These are phyloP conservation scores for Pocota personata DNA, from an alignment of 2,888 invertebrate genomes.

Conservation along the genomic window DNA sequence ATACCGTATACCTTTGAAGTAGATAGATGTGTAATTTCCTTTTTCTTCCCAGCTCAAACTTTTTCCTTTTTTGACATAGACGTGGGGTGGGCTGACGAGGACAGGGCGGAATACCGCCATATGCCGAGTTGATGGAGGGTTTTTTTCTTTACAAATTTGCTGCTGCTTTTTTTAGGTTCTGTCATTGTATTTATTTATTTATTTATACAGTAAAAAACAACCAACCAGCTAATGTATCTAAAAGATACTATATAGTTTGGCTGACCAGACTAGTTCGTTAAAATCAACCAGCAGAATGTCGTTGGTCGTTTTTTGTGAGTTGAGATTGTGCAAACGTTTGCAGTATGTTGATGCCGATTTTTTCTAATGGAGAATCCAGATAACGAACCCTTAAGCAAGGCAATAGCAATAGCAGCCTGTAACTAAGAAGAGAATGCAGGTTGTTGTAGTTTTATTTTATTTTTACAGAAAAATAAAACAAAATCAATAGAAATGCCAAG, in stretches of 20 bases:
- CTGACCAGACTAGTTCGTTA: slow-evolving; percentile 81
- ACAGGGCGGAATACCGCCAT: not conserved
- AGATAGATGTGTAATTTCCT: slow-evolving; percentile 74
- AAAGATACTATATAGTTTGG: slow-evolving; percentile 56
- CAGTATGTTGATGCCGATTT: slow-evolving; percentile 25
- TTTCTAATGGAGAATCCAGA: slow-evolving; percentile 64
- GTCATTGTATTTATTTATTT: slow-evolving; percentile 55
- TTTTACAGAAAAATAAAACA: not conserved
- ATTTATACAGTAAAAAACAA: slow-evolving; percentile 24
- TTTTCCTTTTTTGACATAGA: slow-evolving; percentile 7
- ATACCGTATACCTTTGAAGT: slow-evolving; percentile 74
- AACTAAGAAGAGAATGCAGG: slow-evolving; percentile 11
- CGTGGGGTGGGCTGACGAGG: not conserved
- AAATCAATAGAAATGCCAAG: slow-evolving; percentile 14
- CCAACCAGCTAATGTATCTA: slow-evolving; percentile 37
- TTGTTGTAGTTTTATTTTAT: slow-evolving; percentile 5
- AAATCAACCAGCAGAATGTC: slow-evolving; percentile 78
- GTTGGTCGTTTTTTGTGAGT: slow-evolving; percentile 9
- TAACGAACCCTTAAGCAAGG: slow-evolving; percentile 49
- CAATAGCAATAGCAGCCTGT: slow-evolving; percentile 29
- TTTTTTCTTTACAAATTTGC: slow-evolving; percentile 32
- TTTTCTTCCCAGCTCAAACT: not conserved
- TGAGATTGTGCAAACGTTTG: slow-evolving; percentile 45
- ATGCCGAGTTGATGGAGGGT: not conserved
- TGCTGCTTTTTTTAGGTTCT: slow-evolving; percentile 33